Conservation (phyloP, 2,888 invertebrate species). For the Cryptophagus acutangulus region DNA sequence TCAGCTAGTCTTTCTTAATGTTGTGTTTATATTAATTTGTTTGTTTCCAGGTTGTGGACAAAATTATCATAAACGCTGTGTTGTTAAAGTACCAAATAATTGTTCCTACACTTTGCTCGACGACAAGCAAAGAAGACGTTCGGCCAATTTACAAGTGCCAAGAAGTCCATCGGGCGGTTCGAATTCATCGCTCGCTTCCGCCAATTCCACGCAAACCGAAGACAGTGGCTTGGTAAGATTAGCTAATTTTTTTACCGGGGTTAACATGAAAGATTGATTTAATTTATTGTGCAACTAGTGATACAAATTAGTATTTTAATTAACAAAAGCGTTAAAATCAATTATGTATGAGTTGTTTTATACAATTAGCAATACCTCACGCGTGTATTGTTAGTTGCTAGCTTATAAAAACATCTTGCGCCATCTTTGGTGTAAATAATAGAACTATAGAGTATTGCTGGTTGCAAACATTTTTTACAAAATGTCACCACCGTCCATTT, state of each 20-base stretch:
- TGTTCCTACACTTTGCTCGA: conserved; percentile 61
- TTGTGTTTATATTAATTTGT: conserved; percentile 1
- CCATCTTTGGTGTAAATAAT: no score
- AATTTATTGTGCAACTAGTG: background rate
- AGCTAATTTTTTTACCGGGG: conserved; percentile 46
- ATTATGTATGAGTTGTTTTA: conserved; percentile 8
- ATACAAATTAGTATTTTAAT: no score
- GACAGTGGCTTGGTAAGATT: conserved; percentile 73
- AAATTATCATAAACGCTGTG: conserved; percentile 97
- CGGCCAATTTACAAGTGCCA: conserved; percentile 51
- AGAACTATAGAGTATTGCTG: no score
- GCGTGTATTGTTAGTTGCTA: no score
- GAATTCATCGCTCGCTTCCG: conserved; percentile 59
- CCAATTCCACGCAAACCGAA: conserved; percentile 49
- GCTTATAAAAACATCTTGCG: no score
- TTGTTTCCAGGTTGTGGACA: conserved; percentile 80
- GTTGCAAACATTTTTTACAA: background rate
- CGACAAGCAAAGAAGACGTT: conserved; percentile 44
- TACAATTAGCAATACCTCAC: conserved; percentile 9
- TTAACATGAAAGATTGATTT: conserved; percentile 37
- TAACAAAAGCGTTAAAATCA: no score
- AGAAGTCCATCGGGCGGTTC: conserved; percentile 75
- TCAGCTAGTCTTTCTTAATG: conserved; percentile 3
- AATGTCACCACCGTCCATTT: conserved; percentile 17
- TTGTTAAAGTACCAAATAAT: conserved; percentile 96